A percentile compares a stretch with the other conserved stretches of the same genome.
These are phyloP conservation scores for Noctua janthina DNA, from an alignment of 2,888 invertebrate genomes.

Conservation along the genomic window DNA sequence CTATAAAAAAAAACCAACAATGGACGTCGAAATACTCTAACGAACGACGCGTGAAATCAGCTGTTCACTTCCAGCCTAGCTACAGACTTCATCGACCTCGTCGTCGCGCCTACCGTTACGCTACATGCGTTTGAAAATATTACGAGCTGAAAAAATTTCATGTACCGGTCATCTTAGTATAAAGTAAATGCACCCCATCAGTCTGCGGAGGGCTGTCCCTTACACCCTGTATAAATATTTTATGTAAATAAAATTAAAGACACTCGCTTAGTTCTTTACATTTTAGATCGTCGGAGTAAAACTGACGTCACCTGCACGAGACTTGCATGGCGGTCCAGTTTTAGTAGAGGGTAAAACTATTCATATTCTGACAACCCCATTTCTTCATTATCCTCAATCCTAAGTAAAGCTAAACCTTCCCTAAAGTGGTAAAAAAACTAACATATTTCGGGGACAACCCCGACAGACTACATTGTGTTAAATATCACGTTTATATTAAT, in stretches of 20 bases:
- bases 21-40: no score
- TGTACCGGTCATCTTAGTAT: no score
- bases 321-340: not conserved
- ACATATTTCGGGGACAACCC: constrained; percentile 19
- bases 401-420: constrained; percentile 40
- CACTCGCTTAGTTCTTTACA: constrained; percentile 5
- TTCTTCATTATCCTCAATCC: constrained; percentile 1
- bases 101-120: no score
- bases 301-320: not conserved
- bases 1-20: no score
- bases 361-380: not conserved
- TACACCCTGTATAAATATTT: not conserved
- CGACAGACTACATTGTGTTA: constrained; percentile 42
- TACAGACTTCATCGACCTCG: no score
- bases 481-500: constrained; percentile 36
- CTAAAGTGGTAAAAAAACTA: constrained; percentile 43
- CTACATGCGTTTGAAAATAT: no score
- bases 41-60: no score
- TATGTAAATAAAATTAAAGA: constrained; percentile 9
- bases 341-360: not conserved
- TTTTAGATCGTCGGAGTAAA: constrained; percentile 7
- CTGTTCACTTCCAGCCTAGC: no score
- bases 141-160: no score
- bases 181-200: no score
- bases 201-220: no score